Conservation (phyloP, 2,797 vertebrate genomes). For the Threskiornis aethiopicus region DNA sequence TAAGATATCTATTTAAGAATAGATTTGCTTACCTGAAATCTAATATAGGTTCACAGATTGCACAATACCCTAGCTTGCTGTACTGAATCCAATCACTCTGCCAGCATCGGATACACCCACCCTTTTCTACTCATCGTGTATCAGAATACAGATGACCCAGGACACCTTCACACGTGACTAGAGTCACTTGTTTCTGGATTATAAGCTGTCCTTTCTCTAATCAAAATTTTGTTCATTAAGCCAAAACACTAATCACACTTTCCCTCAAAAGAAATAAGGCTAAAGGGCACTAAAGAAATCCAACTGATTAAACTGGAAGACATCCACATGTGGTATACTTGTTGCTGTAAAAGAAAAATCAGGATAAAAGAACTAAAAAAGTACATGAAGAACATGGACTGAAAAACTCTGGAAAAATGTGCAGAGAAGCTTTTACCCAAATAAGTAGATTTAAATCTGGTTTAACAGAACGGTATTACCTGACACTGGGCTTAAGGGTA, state of each 20-base stretch:
- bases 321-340: accelerated
- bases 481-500: neutral
- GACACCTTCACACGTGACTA: constrained; percentile 7
- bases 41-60: neutral
- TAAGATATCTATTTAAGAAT: neutral
- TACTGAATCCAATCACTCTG: neutral
- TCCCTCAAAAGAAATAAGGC: neutral
- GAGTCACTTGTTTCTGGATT: neutral
- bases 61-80: neutral
- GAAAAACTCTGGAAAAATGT: neutral
- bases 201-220: neutral
- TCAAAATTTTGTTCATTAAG: neutral
- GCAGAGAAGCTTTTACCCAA: neutral
- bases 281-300: neutral
- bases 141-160: neutral
- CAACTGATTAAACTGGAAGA: neutral
- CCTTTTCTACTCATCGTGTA: neutral
- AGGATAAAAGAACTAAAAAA: neutral
- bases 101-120: neutral
- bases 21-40: neutral
- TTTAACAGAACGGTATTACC: neutral
- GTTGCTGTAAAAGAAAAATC: neutral
- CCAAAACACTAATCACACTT: neutral
- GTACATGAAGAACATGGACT: neutral
- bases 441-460: neutral